A percentile compares a stretch with the other conserved stretches of the same genome.
Conservation (phyloP, 2,113 vertebrate genomes). For the Campylomormyrus numenius region DNA sequence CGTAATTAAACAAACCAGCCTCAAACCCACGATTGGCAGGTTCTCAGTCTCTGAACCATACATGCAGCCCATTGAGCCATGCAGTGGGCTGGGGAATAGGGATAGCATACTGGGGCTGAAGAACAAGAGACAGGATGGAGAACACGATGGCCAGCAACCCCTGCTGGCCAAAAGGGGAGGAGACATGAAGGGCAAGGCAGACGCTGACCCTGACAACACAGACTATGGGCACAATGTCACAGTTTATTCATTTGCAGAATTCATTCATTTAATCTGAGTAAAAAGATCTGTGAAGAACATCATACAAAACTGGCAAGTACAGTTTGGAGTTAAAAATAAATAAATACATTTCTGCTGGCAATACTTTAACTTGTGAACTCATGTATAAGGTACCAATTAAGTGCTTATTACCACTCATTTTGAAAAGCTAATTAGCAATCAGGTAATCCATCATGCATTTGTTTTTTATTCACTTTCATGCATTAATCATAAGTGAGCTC, state of each 20-base stretch:
- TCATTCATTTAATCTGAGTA: not conserved
- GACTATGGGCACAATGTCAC: not conserved
- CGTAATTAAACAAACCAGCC: too few species aligned
- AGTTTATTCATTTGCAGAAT: not conserved
- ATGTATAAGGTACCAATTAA: conserved; percentile 11
- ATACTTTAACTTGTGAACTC: not conserved
- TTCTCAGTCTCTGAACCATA: too few species aligned
- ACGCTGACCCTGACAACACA: not conserved
- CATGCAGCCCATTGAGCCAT: too few species aligned
- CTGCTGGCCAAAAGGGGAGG: too few species aligned
- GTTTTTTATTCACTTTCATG: conserved; percentile 13
- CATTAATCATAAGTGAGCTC: conserved; percentile 17
- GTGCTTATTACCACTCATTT: conserved; percentile 12
- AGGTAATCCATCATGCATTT: conserved; percentile 8
- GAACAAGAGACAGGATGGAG: too few species aligned
- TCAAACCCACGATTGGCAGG: too few species aligned
- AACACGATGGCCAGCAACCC: too few species aligned
- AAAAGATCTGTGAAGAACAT: not conserved
- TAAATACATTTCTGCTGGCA: not conserved
- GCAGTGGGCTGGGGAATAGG: too few species aligned
- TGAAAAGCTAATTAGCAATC: conserved; percentile 14
- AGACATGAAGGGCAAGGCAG: too few species aligned
- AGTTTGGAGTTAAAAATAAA: not conserved
- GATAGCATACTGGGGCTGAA: too few species aligned
- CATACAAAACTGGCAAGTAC: not conserved